phyloP scores from a whole-genome alignment of 2,797 vertebrate genomes.

The Chloroceryle inda region DNA sequence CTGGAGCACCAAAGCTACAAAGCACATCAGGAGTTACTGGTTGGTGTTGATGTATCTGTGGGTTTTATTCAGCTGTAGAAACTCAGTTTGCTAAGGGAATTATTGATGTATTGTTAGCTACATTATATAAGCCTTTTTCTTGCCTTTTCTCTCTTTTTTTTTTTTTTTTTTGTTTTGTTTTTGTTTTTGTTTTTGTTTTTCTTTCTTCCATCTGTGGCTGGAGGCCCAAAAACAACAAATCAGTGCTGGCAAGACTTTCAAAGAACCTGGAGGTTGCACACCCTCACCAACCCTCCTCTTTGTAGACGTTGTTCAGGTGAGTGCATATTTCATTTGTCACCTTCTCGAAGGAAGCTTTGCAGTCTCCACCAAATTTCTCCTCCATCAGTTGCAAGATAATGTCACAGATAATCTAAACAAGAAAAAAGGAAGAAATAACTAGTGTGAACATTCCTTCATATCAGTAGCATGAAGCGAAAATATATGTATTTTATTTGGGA shows the following conservation, averaged over 20 bases:
- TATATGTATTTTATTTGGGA: not conserved
- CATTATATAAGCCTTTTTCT: not conserved
- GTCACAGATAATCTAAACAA: slow-evolving; percentile 66
- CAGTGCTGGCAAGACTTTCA: not conserved
- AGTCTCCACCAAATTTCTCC: slow-evolving; percentile 67
- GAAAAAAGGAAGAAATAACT: slow-evolving; percentile 13
- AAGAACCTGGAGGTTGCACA: not conserved
- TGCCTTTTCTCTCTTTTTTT: not conserved
- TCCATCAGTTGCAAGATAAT: slow-evolving; percentile 73
- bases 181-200: not conserved
- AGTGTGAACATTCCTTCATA: not conserved
- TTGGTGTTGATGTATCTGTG: not conserved
- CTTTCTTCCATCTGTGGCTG: not conserved
- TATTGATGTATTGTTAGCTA: not conserved
- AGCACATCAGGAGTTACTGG: slow-evolving; percentile 5
- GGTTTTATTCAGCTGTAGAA: slow-evolving; percentile 23
- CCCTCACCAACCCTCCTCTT: slow-evolving; percentile 62
- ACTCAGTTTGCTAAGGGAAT: slow-evolving; percentile 20
- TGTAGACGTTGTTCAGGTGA: slow-evolving; percentile 56
- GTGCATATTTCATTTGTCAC: slow-evolving; percentile 69
- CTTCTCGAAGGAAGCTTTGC: slow-evolving; percentile 71
- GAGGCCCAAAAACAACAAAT: slow-evolving; percentile 1
- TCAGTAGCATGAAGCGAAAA: not conserved
- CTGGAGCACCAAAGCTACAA: not conserved
- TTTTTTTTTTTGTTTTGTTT: not conserved